phyloP scores from a whole-genome alignment of 2,888 invertebrate species.

The Nysson spinosus region DNA sequence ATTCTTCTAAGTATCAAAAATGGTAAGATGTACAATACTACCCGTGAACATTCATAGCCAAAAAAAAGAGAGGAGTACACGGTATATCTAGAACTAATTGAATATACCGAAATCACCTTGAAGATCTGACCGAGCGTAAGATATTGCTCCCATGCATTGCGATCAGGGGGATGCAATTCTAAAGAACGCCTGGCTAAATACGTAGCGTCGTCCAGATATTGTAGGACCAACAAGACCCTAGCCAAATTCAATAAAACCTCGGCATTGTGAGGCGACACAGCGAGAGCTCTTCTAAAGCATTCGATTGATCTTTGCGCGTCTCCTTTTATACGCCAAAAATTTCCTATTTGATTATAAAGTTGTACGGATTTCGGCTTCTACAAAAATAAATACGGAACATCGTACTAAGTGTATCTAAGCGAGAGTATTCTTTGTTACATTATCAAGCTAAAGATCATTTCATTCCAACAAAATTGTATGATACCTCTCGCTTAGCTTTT shows the following conservation, averaged over 20 bases:
- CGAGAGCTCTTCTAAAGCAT: slow-evolving; percentile 91
- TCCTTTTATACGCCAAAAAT: slow-evolving; percentile 94
- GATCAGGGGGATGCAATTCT: slow-evolving; percentile 90
- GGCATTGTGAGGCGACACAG: slow-evolving; percentile 91
- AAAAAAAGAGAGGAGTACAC: too few relatives aligned
- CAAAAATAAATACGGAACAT: slow-evolving; percentile 32
- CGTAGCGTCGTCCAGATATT: slow-evolving; percentile 94
- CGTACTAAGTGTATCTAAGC: too few relatives aligned
- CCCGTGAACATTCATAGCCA: background rate
- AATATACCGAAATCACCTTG: slow-evolving; percentile 78
- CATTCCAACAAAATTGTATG: too few relatives aligned
- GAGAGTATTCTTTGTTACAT: too few relatives aligned
- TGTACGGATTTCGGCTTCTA: slow-evolving; percentile 90
- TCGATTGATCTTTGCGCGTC: slow-evolving; percentile 92
- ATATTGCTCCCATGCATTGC: slow-evolving; percentile 94
- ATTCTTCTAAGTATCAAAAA: background rate
- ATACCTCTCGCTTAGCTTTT: slow-evolving; percentile 86
- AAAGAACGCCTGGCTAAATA: slow-evolving; percentile 90
- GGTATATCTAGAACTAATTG: too few relatives aligned
- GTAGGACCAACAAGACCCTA: slow-evolving; percentile 89
- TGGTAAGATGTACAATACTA: background rate
- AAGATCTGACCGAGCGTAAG: slow-evolving; percentile 95
- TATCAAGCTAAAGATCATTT: background rate
- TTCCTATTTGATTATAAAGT: slow-evolving; percentile 93
- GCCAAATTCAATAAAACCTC: slow-evolving; percentile 92